Evolutionary conservation across 2,797 vertebrate species (phyloP).

Genomic region (Platalea minor): DNA sequence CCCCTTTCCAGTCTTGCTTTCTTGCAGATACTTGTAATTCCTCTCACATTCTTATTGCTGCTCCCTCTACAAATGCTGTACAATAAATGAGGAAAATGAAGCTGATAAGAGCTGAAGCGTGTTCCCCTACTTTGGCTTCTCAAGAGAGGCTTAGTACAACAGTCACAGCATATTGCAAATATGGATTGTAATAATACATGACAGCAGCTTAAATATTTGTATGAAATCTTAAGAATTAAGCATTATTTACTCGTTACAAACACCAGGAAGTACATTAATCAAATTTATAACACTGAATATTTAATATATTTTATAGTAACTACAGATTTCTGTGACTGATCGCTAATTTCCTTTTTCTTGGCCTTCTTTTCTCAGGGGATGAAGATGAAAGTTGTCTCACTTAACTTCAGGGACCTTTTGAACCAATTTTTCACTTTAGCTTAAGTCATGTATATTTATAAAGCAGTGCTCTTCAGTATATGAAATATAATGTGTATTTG

Average conservation of each 20-base stretch:
- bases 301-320: not conserved
- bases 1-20: slow-evolving; percentile 23
- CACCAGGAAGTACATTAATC: not conserved
- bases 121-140: not conserved
- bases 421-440: not conserved
- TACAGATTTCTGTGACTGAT: not conserved
- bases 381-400: not conserved
- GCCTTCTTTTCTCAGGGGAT: not conserved
- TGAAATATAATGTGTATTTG: not conserved
- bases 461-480: not conserved
- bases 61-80: not conserved
- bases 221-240: not conserved
- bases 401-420: not conserved
- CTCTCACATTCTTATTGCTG: slow-evolving; percentile 28
- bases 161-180: not conserved
- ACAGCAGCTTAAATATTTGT: not conserved
- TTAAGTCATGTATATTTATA: not conserved
- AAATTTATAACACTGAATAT: not conserved
- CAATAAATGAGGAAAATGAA: not conserved
- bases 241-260: not conserved
- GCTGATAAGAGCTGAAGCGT: not conserved
- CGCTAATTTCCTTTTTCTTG: not conserved
- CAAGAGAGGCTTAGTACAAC: not conserved
- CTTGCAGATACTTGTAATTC: slow-evolving; percentile 60
- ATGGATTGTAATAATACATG: not conserved